Percentiles rank a stretch among this genome's conserved stretches.
Conservation (phyloP, 2,888 invertebrate genomes). For the Polydrusus cervinus region DNA sequence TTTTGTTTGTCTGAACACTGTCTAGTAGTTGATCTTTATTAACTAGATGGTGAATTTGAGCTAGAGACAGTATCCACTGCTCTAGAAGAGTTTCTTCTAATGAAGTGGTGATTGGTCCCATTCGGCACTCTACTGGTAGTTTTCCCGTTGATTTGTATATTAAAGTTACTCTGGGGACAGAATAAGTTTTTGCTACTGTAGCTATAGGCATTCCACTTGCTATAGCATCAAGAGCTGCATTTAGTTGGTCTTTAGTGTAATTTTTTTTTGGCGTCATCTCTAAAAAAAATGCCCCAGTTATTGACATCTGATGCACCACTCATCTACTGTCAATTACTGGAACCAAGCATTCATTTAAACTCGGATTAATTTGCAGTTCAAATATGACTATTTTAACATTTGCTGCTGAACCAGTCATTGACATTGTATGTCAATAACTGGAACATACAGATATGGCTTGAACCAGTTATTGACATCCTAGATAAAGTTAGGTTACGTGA, state of each 20-base stretch:
- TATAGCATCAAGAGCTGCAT: background rate
- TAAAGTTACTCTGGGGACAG: background rate
- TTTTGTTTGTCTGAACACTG: background rate
- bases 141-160: background rate
- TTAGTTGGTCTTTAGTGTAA: background rate
- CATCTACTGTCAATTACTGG: too few relatives aligned
- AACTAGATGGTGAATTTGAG: too few relatives aligned
- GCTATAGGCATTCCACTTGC: background rate
- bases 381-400: too few relatives aligned
- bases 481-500: too few relatives aligned
- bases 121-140: background rate
- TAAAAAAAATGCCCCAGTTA: too few relatives aligned
- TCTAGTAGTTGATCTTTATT: background rate
- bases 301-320: too few relatives aligned
- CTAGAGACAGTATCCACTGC: background rate
- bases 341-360: too few relatives aligned
- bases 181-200: background rate
- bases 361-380: too few relatives aligned
- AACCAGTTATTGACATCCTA: background rate
- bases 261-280: background rate
- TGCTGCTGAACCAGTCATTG: too few relatives aligned
- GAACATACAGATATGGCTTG: background rate
- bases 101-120: background rate
- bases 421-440: too few relatives aligned
- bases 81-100: background rate